A percentile compares a stretch with the other conserved stretches of the same genome.
Conservation (phyloP, 2,797 vertebrate species). For the Echiichthys vipera region DNA sequence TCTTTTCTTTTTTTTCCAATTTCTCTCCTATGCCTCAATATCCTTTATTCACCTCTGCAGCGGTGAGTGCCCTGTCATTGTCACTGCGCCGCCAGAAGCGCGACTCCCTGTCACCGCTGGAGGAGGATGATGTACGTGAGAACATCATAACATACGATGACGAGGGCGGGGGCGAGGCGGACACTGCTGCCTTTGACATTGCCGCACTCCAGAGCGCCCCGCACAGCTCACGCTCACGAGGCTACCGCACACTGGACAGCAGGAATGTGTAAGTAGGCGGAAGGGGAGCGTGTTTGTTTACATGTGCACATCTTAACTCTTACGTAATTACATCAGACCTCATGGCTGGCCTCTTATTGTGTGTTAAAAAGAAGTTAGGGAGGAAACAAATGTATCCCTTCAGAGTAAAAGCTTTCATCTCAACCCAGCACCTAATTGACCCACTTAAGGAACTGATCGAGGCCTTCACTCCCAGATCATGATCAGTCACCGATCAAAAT, state of each 20-base stretch:
- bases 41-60: conserved; percentile 60
- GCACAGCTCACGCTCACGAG: conserved; percentile 80
- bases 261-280: conserved; percentile 82
- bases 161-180: conserved; percentile 92
- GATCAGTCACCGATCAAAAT: conserved; percentile 63
- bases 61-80: conserved; percentile 88
- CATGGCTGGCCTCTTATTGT: conserved; percentile 9
- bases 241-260: conserved; percentile 86
- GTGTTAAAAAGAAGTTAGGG: conserved; percentile 9
- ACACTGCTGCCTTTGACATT: conserved; percentile 94
- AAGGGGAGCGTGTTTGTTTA: background rate
- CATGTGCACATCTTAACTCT: background rate
- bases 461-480: conserved; percentile 43
- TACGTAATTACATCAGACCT: conserved; percentile 36
- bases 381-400: conserved; percentile 25
- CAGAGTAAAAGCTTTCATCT: conserved; percentile 49
- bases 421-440: conserved; percentile 55
- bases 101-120: conserved; percentile 89
- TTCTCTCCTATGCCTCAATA: conserved; percentile 52
- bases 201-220: conserved; percentile 90
- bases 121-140: conserved; percentile 93
- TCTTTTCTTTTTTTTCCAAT: conserved; percentile 57
- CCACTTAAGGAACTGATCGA: conserved; percentile 50
- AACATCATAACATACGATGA: conserved; percentile 96
- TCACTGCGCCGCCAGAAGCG: conserved; percentile 92